Evolutionary conservation across 2,888 invertebrate species (phyloP).

Genomic region (Agrochola macilenta): DNA sequence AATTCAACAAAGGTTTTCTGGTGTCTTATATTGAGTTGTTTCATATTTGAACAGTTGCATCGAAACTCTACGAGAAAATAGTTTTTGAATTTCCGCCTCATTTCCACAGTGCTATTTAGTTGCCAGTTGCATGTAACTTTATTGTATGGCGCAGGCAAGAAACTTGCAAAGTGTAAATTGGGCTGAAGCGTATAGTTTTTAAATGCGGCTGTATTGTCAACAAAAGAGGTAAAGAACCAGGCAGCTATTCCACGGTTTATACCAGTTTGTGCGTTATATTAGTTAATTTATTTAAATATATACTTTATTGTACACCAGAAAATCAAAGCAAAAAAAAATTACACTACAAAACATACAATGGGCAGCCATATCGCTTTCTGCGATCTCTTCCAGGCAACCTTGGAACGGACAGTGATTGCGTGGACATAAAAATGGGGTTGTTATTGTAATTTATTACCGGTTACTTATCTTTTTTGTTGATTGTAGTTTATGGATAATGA

Average conservation of each 20-base stretch:
- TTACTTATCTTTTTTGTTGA: slow-evolving; percentile 9
- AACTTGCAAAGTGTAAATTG: neutral
- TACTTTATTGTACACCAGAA: no score
- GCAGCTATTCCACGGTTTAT: neutral
- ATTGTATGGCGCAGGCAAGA: neutral
- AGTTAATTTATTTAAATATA: neutral
- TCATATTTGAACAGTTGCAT: neutral
- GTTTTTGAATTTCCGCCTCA: neutral
- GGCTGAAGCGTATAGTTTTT: neutral
- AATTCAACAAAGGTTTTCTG: neutral
- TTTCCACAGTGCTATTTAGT: neutral
- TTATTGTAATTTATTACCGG: neutral
- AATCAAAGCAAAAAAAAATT: no score
- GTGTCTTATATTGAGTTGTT: no score
- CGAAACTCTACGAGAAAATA: no score
- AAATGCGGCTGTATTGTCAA: neutral
- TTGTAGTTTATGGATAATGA: neutral
- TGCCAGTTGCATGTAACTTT: neutral
- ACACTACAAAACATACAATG: no score
- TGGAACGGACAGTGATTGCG: no score
- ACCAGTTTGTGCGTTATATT: neutral
- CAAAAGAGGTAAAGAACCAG: neutral
- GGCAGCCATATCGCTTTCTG: no score
- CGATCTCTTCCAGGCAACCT: no score
- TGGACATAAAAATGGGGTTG: no score